Evolutionary conservation across 1,140 invertebrate species (phyloP).

Genomic region (Drosophila jambulina): DNA sequence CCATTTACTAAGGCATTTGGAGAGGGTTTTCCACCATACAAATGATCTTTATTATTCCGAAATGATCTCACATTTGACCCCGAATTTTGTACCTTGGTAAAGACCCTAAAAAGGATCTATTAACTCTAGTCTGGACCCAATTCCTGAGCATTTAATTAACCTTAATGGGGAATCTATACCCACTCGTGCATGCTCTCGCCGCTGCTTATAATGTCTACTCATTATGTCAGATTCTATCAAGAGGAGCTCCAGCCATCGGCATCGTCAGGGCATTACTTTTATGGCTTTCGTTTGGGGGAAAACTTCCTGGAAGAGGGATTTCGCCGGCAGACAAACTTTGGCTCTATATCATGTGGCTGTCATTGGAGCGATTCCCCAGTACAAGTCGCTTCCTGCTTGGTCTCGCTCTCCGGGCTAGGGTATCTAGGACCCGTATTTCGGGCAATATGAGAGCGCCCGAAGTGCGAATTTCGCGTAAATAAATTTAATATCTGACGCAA

Average conservation of each 20-base stretch:
- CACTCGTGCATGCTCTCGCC: background rate
- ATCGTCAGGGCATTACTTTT: conserved; percentile 12
- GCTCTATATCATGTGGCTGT: conserved; percentile 43
- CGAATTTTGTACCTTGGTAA: background rate
- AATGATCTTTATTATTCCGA: background rate
- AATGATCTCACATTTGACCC: background rate
- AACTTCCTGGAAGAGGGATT: conserved; percentile 9
- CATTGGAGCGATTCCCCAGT: conserved; percentile 16
- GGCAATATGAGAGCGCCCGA: conserved; percentile 45
- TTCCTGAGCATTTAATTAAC: background rate
- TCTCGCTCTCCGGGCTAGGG: background rate
- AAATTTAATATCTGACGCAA: conserved; percentile 79
- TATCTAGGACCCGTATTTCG: conserved; percentile 1
- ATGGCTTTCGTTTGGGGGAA: background rate
- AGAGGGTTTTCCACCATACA: background rate
- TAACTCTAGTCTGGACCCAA: background rate
- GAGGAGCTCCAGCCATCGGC: background rate
- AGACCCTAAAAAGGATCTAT: background rate
- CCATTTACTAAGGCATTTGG: background rate
- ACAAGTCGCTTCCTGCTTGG: conserved; percentile 9
- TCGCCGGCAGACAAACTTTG: conserved; percentile 13
- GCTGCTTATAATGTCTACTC: conserved; percentile 18
- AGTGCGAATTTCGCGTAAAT: conserved; percentile 74
- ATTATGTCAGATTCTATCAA: conserved; percentile 40
- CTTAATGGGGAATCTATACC: conserved; percentile 1